phyloP scores from a whole-genome alignment of 2,888 invertebrate genomes.

The Hirtodrosophila confusa region DNA sequence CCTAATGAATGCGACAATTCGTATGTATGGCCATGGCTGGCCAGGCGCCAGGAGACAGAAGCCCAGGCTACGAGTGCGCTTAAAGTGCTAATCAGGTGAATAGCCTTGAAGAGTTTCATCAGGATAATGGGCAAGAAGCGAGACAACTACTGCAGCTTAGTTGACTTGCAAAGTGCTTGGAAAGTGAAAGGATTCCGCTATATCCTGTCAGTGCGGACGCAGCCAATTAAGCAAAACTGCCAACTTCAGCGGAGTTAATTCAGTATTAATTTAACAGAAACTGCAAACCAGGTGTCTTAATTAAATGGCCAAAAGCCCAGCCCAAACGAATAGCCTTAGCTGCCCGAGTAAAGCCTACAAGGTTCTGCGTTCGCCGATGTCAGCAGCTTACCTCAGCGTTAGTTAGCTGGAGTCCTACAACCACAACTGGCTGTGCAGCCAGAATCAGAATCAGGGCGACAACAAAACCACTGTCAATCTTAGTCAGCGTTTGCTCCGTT shows the following conservation, averaged over 20 bases:
- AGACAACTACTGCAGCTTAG: slow-evolving; percentile 14
- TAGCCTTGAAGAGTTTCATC: slow-evolving; percentile 17
- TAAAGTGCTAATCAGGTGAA: slow-evolving; percentile 50
- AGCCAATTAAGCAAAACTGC: slow-evolving; percentile 5
- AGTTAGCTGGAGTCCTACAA: slow-evolving; percentile 6
- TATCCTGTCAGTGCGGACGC: background rate
- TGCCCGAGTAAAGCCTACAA: slow-evolving; percentile 11
- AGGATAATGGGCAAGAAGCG: slow-evolving; percentile 33
- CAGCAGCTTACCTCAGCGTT: slow-evolving; percentile 28
- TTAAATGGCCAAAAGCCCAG: background rate
- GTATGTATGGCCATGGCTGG: slow-evolving; percentile 21
- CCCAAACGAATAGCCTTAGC: background rate
- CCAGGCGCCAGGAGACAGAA: no score
- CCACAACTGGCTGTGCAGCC: background rate
- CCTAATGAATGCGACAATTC: slow-evolving; percentile 74
- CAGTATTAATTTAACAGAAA: background rate
- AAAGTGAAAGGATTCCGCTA: slow-evolving; percentile 66
- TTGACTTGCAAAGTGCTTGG: slow-evolving; percentile 8
- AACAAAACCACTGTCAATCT: slow-evolving; percentile 6
- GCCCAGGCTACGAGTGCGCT: slow-evolving; percentile 11
- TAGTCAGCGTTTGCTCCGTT: slow-evolving; percentile 17
- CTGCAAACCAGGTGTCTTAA: background rate
- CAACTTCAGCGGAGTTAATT: background rate
- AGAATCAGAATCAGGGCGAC: background rate
- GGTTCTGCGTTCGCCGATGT: slow-evolving; percentile 42